Evolutionary conservation across 2,797 vertebrate genomes (phyloP).

Genomic region (Chaetodon trifasciatus): DNA sequence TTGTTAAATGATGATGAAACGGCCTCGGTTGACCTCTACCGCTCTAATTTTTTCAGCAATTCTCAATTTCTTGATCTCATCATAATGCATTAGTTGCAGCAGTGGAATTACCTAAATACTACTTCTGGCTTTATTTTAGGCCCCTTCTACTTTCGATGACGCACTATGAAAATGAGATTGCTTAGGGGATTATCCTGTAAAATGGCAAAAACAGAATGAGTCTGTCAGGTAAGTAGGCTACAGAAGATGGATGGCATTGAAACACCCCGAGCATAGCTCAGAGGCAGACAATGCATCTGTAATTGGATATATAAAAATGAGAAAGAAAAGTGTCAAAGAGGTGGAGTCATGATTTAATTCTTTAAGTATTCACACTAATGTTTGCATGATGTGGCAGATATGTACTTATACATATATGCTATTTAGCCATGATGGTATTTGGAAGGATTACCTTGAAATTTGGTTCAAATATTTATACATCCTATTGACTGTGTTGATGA

Average conservation of each 20-base stretch:
- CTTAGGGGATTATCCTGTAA: conserved; percentile 53
- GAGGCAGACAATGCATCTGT: conserved; percentile 8
- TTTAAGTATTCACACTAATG: neutral
- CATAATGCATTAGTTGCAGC: conserved; percentile 26
- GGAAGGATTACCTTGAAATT: too few relatives aligned
- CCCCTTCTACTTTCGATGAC: conserved; percentile 35
- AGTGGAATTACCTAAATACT: conserved; percentile 27
- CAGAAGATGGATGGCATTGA: conserved; percentile 36
- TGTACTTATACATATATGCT: neutral
- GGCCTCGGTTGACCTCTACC: conserved; percentile 31
- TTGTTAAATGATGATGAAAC: conserved; percentile 52
- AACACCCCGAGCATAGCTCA: conserved; percentile 1
- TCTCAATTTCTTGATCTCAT: conserved; percentile 40
- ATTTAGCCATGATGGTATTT: neutral
- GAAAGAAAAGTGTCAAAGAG: neutral
- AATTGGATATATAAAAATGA: conserved; percentile 16
- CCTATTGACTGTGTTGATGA: too few relatives aligned
- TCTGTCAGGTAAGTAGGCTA: conserved; percentile 49
- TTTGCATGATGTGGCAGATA: neutral
- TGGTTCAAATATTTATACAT: too few relatives aligned
- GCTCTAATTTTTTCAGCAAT: neutral
- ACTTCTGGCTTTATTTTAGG: conserved; percentile 34
- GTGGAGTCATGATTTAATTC: neutral
- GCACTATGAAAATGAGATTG: conserved; percentile 50
- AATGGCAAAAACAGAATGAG: conserved; percentile 52